Percentiles rank a stretch among this genome's conserved stretches.
phyloP scores from a whole-genome alignment of 2,888 invertebrate genomes.

The Drosophila falleni region DNA sequence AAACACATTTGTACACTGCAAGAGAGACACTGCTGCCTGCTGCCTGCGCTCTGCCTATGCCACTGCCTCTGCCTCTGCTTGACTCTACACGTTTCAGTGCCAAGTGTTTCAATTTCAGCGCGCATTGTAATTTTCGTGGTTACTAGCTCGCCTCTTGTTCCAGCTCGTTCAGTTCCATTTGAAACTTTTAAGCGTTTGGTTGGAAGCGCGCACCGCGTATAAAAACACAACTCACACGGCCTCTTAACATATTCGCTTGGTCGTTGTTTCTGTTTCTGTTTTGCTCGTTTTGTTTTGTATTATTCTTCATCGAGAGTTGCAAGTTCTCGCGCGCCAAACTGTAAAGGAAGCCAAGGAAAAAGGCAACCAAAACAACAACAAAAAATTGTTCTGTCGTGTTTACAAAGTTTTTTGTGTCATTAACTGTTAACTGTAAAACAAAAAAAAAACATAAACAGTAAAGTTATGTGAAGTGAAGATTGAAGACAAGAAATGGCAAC shows the following conservation, averaged over 20 bases:
- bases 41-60: too few species aligned
- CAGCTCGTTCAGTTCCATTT: conserved; percentile 59
- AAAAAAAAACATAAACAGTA: conserved; percentile 14
- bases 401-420: conserved; percentile 22
- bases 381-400: conserved; percentile 29
- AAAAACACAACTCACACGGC: conserved; percentile 30
- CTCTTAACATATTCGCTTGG: conserved; percentile 34
- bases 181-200: conserved; percentile 76
- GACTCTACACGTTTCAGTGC: conserved; percentile 26
- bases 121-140: conserved; percentile 16
- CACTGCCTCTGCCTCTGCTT: neutral
- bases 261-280: conserved; percentile 58
- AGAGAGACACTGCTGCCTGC: conserved; percentile 6
- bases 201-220: conserved; percentile 59
- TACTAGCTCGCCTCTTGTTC: conserved; percentile 32
- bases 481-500: conserved; percentile 27
- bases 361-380: conserved; percentile 9
- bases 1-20: conserved; percentile 28
- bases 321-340: conserved; percentile 60
- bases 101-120: conserved; percentile 6
- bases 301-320: conserved; percentile 28
- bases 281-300: conserved; percentile 60
- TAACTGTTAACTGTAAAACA: conserved; percentile 42
- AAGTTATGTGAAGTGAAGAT: conserved; percentile 24
- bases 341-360: conserved; percentile 33